Evolutionary conservation across 2,113 vertebrate genomes (phyloP).

Genomic region (Lepisosteus osseus): DNA sequence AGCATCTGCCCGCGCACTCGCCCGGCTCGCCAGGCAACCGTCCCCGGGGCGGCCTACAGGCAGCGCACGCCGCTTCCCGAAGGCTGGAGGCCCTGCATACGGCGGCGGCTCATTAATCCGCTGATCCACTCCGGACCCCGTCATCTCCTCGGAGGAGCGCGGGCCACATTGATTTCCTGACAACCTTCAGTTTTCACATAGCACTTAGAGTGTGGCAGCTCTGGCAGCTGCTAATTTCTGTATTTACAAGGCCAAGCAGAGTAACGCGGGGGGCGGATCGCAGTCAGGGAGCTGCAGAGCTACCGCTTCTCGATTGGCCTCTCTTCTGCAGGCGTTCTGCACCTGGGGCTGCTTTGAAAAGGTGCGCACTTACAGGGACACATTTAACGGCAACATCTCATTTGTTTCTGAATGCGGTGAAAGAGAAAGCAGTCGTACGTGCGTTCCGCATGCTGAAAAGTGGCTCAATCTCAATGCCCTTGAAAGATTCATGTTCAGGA

Average conservation of each 20-base stretch:
- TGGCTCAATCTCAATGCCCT: no score
- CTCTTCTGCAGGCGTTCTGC: no score
- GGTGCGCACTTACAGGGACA: no score
- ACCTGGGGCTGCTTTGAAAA: no score
- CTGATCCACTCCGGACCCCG: constrained; percentile 11
- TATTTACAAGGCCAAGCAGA: constrained; percentile 17
- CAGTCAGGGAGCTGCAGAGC: not conserved
- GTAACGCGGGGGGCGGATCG: not conserved
- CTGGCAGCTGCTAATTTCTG: constrained; percentile 28
- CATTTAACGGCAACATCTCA: no score
- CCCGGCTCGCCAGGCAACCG: not conserved
- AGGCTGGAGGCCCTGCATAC: not conserved
- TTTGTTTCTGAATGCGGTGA: no score
- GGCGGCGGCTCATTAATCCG: constrained; percentile 20
- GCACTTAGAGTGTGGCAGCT: constrained; percentile 6
- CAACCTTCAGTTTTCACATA: constrained; percentile 14
- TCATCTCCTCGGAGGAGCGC: constrained; percentile 7
- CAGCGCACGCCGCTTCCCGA: not conserved
- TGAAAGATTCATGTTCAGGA: no score
- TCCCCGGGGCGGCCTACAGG: not conserved
- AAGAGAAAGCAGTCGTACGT: no score
- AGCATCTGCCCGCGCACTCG: not conserved
- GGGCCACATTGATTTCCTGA: constrained; percentile 20
- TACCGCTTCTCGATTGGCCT: not conserved
- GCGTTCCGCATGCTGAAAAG: no score